These are phyloP conservation scores for Morone chrysops DNA, from an alignment of 2,113 vertebrate species.

Conservation along the genomic window DNA sequence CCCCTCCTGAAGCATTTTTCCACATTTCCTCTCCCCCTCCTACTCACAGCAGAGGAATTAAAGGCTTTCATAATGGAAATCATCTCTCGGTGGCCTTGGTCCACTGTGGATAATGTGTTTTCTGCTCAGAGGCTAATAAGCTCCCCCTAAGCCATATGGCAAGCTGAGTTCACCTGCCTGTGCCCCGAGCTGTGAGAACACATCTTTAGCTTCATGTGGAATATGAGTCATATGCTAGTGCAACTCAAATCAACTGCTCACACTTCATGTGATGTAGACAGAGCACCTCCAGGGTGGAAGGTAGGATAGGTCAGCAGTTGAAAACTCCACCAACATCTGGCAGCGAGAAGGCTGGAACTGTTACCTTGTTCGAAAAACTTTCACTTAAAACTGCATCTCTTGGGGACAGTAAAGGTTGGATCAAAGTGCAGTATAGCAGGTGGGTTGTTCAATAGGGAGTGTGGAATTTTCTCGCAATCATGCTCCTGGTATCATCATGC, in stretches of 20 bases:
- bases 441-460: constrained; percentile 28
- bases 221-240: constrained; percentile 51
- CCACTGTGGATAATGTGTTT: constrained; percentile 76
- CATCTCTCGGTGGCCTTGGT: constrained; percentile 58
- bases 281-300: constrained; percentile 20
- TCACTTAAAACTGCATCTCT: background rate
- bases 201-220: constrained; percentile 49
- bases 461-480: constrained; percentile 40
- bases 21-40: background rate
- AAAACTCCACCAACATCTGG: constrained; percentile 58
- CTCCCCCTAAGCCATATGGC: constrained; percentile 65
- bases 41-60: constrained; percentile 57
- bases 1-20: constrained; percentile 34
- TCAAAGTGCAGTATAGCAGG: constrained; percentile 1
- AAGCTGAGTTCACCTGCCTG: constrained; percentile 58
- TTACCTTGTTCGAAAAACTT: constrained; percentile 9
- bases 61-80: constrained; percentile 70
- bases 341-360: constrained; percentile 2
- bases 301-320: constrained; percentile 37
- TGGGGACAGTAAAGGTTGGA: constrained; percentile 29
- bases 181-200: constrained; percentile 41
- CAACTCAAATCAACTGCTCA: constrained; percentile 39
- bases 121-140: constrained; percentile 72
- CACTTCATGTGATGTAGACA: constrained; percentile 25
- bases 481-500: constrained; percentile 37